phyloP scores from a whole-genome alignment of 1,140 invertebrate genomes.

The Drosophila arawakana region DNA sequence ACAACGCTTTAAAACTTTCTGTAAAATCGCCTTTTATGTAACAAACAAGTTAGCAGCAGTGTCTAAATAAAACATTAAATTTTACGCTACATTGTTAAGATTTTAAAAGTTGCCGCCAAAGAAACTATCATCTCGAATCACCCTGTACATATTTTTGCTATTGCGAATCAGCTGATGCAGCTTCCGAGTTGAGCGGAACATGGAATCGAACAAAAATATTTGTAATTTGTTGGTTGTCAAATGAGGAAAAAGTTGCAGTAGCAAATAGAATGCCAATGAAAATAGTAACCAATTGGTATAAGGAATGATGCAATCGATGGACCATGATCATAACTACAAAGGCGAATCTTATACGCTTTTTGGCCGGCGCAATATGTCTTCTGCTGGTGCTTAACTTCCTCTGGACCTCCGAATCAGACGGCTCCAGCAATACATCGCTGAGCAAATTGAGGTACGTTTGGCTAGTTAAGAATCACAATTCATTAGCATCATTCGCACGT shows the following conservation, averaged over 20 bases:
- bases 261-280: conserved; percentile 46
- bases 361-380: conserved; percentile 64
- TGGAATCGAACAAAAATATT: conserved; percentile 47
- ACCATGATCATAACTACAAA: conserved; percentile 73
- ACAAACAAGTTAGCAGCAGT: conserved; percentile 5
- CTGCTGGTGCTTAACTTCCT: conserved; percentile 73
- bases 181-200: neutral
- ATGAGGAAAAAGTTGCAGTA: conserved; percentile 20
- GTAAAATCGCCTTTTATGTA: neutral
- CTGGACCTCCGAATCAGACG: conserved; percentile 61
- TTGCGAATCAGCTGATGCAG: conserved; percentile 35
- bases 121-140: neutral
- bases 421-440: conserved; percentile 55
- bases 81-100: neutral
- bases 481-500: neutral
- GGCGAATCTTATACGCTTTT: conserved; percentile 70
- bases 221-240: conserved; percentile 12
- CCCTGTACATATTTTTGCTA: conserved; percentile 30
- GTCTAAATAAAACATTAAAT: neutral
- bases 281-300: conserved; percentile 36
- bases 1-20: neutral
- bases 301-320: conserved; percentile 66
- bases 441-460: conserved; percentile 68
- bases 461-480: neutral
- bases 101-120: conserved; percentile 13